Base-by-base conservation (phyloP, 2,888 invertebrate species). In the Lissonota sp. region DNA sequence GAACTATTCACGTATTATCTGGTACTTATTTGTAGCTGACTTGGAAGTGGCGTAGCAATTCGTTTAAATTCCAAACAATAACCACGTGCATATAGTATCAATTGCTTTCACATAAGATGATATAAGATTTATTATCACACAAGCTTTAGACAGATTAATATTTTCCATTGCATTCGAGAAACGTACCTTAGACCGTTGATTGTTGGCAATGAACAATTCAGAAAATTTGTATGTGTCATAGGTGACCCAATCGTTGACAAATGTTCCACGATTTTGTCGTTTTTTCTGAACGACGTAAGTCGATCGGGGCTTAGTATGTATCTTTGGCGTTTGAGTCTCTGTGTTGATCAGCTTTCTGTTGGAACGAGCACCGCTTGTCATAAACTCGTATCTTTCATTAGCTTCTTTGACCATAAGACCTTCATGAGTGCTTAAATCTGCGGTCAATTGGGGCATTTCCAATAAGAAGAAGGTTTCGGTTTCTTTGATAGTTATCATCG, bases 191-290 rank as follows among this genome's bases (percentile, higher is more conserved):
- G 70, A 8, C n/a, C 62, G 14, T 57, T 79, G 79, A n/a, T 79
- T 88, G 87, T n/a, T 93, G 93, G 42, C 94, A 86, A 26, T 53
- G 63, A 83, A 70, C 39, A 80, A n/a, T 63, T 92, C 92, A 5
- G 93, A 10, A 26, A 73, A 74, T 26, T 79, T 93, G 85, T 95
- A 96, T 0, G 95, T 96, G 87, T 97, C 97, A 86, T 95, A 95
- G 95, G 97, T 96, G 85, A 97, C 96, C 94, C 96, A 97, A 87
- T 95, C 93, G 0, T 96, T 96, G 0, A 96, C 96, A 88, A 95
- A 96, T 0, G 95, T 94, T 1, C 93, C 93, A 3, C 94, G 94
- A 86, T 96, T 94, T 70, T 92, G 93, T 74, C 94, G 94, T 72
- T 93, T 92, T 0, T 94, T 93, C 37, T 93, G 92, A 0, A 93